phyloP scores from a whole-genome alignment of 2,113 vertebrate species.

The Ginglymostoma cirratum region DNA sequence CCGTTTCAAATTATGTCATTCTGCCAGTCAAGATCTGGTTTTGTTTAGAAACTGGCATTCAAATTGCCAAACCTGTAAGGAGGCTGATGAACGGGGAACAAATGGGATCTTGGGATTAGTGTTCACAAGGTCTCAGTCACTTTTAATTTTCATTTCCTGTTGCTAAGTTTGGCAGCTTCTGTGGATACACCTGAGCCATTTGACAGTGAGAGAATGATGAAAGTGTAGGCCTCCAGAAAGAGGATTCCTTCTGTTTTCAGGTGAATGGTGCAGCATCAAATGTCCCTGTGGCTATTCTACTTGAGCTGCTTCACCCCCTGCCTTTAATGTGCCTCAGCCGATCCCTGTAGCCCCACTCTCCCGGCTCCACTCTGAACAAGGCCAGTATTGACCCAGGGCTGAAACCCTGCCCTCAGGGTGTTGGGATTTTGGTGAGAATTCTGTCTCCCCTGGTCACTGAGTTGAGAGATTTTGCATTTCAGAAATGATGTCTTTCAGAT shows the following conservation, averaged over 20 bases:
- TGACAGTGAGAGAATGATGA: background rate
- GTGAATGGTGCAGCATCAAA: too few species aligned
- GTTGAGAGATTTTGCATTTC: background rate
- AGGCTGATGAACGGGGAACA: background rate
- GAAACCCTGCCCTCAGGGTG: too few species aligned
- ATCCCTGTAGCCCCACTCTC: too few species aligned
- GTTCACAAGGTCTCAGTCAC: background rate
- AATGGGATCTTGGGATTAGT: background rate
- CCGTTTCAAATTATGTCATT: background rate
- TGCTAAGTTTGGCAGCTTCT: background rate
- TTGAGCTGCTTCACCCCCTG: too few species aligned
- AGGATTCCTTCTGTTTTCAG: too few species aligned
- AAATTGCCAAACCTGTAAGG: background rate
- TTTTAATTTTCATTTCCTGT: background rate
- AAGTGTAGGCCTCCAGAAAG: too few species aligned
- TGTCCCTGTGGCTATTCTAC: too few species aligned
- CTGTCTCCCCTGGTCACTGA: background rate
- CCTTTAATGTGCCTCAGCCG: too few species aligned
- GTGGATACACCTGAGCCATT: background rate
- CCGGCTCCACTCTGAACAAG: too few species aligned
- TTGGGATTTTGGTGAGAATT: too few species aligned
- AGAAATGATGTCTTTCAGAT: background rate
- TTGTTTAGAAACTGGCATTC: conserved; percentile 15
- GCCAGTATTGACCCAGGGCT: too few species aligned
- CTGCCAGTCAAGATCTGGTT: conserved; percentile 9